phyloP scores from a whole-genome alignment of 64 coral and sea anemone species.

The Cladopsammia gracilis region DNA sequence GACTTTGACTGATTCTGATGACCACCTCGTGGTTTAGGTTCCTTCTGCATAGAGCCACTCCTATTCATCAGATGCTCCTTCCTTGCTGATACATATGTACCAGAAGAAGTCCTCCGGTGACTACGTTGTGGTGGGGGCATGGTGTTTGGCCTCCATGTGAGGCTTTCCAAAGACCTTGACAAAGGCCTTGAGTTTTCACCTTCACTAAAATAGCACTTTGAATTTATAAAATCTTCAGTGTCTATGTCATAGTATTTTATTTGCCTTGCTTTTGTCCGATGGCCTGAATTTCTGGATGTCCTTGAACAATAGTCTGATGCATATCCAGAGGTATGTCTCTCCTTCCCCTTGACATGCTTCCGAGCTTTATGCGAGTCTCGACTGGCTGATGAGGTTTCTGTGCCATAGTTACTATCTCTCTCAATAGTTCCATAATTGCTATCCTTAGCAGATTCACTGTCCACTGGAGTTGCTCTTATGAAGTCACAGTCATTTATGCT shows the following conservation, averaged over 20 bases:
- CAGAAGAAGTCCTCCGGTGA: conserved; percentile 70
- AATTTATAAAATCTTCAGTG: conserved; percentile 49
- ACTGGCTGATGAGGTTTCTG: conserved; percentile 85
- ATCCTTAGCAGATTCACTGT: conserved; percentile 86
- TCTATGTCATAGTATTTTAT: conserved; percentile 65
- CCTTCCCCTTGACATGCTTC: conserved; percentile 14
- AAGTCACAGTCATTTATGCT: conserved; percentile 64
- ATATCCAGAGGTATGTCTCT: conserved; percentile 34
- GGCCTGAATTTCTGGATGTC: conserved; percentile 56
- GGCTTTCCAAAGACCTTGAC: conserved; percentile 74
- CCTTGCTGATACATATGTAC: conserved; percentile 40
- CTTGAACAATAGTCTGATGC: conserved; percentile 52
- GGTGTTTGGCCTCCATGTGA: conserved; percentile 52
- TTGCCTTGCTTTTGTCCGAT: conserved; percentile 68
- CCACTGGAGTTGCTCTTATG: conserved; percentile 89
- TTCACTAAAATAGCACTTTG: conserved; percentile 53
- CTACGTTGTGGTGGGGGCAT: conserved; percentile 20
- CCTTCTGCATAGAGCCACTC: conserved; percentile 34
- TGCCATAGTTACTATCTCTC: conserved; percentile 98
- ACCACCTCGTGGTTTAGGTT: not conserved
- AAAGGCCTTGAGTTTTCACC: conserved; percentile 56
- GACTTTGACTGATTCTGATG: conserved; percentile 71
- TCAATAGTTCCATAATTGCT: conserved; percentile 99
- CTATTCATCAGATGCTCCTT: conserved; percentile 71
- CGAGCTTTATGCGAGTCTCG: conserved; percentile 68